Evolutionary conservation across 2,797 vertebrate genomes (phyloP).

Genomic region (Coccyzus lansbergi): DNA sequence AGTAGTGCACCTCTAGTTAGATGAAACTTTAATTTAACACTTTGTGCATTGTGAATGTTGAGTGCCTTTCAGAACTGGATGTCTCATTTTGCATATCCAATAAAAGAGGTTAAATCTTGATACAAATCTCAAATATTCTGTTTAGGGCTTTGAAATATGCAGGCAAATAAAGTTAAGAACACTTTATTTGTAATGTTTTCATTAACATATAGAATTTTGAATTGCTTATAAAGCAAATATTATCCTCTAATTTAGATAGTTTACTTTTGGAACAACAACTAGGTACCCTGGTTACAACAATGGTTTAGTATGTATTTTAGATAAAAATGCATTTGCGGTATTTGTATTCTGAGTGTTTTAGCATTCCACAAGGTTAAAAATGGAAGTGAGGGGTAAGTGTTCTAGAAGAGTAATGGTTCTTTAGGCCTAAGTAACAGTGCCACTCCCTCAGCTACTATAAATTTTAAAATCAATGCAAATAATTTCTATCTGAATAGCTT

Average conservation of each 20-base stretch:
- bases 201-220: not conserved
- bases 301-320: not conserved
- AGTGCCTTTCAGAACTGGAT: not conserved
- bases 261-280: not conserved
- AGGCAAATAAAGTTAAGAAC: not conserved
- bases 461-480: not conserved
- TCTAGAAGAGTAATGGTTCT: not conserved
- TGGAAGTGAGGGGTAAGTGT: not conserved
- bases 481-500: not conserved
- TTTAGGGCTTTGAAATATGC: not conserved
- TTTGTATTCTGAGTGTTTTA: not conserved
- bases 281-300: not conserved
- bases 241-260: not conserved
- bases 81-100: not conserved
- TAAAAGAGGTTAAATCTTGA: not conserved
- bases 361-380: not conserved
- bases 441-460: not conserved
- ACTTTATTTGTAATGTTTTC: not conserved
- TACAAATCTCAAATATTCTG: not conserved
- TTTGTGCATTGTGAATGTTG: not conserved
- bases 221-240: not conserved
- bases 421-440: not conserved
- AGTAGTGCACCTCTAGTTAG: not conserved
- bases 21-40: not conserved
- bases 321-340: not conserved